Evolutionary conservation across 2,113 vertebrate species (phyloP).

Genomic region (Herpetotheres cachinnans): DNA sequence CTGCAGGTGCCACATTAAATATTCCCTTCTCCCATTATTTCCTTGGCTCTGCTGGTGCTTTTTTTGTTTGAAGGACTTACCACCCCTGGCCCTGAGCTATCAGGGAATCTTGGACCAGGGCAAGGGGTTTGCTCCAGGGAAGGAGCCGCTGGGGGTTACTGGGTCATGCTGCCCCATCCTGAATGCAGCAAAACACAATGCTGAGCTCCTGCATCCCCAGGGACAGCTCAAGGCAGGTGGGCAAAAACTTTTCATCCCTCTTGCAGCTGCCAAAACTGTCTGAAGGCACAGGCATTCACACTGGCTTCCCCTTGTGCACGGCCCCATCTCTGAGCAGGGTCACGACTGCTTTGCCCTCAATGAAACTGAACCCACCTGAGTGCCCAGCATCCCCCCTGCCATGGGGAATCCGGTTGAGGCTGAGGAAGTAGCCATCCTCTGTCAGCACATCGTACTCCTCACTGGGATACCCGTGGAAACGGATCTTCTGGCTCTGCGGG

Average conservation of each 20-base stretch:
- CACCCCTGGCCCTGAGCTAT: neutral
- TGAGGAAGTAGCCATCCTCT: neutral
- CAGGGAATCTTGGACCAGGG: neutral
- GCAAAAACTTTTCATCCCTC: neutral
- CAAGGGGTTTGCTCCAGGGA: neutral
- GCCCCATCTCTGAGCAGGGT: neutral
- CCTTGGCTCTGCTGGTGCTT: neutral
- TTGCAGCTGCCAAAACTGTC: neutral
- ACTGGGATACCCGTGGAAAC: neutral
- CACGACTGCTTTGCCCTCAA: rapidly evolving
- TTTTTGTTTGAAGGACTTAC: neutral
- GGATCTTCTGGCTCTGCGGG: constrained; percentile 24
- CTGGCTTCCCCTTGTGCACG: neutral
- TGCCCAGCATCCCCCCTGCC: neutral
- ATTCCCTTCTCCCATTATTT: neutral
- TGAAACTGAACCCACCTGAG: neutral
- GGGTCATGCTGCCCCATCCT: rapidly evolving
- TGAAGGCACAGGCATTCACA: neutral
- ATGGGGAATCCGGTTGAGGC: neutral
- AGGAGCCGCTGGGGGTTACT: neutral
- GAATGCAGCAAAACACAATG: rapidly evolving
- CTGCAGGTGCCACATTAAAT: neutral
- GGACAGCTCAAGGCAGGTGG: neutral
- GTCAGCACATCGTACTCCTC: neutral
- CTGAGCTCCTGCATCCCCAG: neutral